Base-by-base conservation (phyloP, 2,888 invertebrate genomes). In the Acanthacorydalis orientalis region DNA sequence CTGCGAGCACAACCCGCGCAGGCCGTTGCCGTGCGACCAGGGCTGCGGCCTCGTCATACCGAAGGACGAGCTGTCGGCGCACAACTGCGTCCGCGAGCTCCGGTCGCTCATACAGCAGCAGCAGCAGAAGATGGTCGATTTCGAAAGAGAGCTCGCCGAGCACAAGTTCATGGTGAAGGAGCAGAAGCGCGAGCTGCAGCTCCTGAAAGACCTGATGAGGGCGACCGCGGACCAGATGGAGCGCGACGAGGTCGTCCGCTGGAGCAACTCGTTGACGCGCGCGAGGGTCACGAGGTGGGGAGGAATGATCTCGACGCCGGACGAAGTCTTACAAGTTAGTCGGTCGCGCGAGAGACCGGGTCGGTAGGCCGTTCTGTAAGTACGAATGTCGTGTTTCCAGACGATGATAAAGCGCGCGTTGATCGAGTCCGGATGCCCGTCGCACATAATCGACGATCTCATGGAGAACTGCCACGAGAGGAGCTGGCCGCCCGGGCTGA, bases 391-490 rank as follows among this genome's bases (percentile, higher is more conserved):
- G 23, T 23, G 23, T 23, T 23, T 23, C 3, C 71, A 95, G 84
- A 82, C 88, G 60, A 89, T 93, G 80, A 93, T 96, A 54, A 90
- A 91, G 62, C 73, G 92, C 57, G 87, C 92, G 14, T 68, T 96
- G 50, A 86, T 88, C 9, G 95, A 95, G 66, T 90, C 90, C 49
- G 91, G 92, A 31, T 95, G 95, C 62, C 95, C 95, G 3, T 79
- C 86, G 15, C 89, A 92, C 63, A 88, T 93, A 51, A 80, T 95
- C 51, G 90, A 90, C 58, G 90, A 92, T 59, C 73, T 96, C 34
- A 95, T 96, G 91, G 92, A 93, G 64, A 95, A 95, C 65, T 93
- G 95, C 52, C 96, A 96, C 64, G 95, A 96, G 64, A 70, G 93
- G 50, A 77, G 89, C 53, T 96, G 96, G 95, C 96, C 95, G 0